A percentile compares a stretch with the other conserved stretches of the same genome.
Conservation (phyloP, 1,140 invertebrate genomes). For the Zaprionus davidi region DNA sequence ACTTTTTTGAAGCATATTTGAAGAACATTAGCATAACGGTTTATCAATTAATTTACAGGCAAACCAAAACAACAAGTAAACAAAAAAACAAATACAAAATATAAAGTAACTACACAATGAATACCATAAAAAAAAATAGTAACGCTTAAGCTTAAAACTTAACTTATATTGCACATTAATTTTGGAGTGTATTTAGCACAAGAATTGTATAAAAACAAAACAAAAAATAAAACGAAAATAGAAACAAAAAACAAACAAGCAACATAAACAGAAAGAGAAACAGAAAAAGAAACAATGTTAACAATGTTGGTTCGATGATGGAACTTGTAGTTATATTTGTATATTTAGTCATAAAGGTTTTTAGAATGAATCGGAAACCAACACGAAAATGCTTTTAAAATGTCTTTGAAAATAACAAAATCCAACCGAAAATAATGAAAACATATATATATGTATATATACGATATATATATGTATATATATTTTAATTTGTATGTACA, state of each 20-base stretch:
- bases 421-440: slow-evolving; percentile 30
- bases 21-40: slow-evolving; percentile 53
- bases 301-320: slow-evolving; percentile 24
- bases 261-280: slow-evolving; percentile 18
- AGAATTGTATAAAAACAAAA: slow-evolving; percentile 62
- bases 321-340: slow-evolving; percentile 73
- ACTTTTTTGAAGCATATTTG: slow-evolving; percentile 68
- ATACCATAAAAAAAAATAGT: slow-evolving; percentile 40
- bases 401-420: slow-evolving; percentile 39
- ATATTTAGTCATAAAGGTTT: slow-evolving; percentile 71
- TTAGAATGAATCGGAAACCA: slow-evolving; percentile 60
- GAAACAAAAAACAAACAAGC: slow-evolving; percentile 21
- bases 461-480: not conserved
- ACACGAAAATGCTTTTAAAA: slow-evolving; percentile 72
- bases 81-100: slow-evolving; percentile 40
- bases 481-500: slow-evolving; percentile 78
- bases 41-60: slow-evolving; percentile 77
- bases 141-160: slow-evolving; percentile 64
- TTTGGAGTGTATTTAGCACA: slow-evolving; percentile 80
- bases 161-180: slow-evolving; percentile 80
- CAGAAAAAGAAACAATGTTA: slow-evolving; percentile 21
- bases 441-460: slow-evolving; percentile 8
- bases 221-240: slow-evolving; percentile 28
- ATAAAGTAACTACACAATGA: slow-evolving; percentile 23
- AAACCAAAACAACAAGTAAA: slow-evolving; percentile 40